These are phyloP conservation scores for Cossypha heuglini DNA, from an alignment of 2,797 vertebrate species.

Conservation along the genomic window DNA sequence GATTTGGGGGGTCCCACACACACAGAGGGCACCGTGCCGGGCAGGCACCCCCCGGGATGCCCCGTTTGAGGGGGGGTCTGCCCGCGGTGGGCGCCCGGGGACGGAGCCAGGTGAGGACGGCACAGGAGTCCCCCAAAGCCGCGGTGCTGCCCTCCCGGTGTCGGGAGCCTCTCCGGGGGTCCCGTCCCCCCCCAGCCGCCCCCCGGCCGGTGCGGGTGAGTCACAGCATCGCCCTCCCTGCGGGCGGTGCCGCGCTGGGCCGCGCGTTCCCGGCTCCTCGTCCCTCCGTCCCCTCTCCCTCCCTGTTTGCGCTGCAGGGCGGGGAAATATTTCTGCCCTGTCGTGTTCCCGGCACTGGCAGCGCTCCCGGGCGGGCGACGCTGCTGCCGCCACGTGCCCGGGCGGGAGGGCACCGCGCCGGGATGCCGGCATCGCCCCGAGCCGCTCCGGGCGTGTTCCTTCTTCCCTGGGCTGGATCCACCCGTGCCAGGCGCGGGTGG, in stretches of 20 bases:
- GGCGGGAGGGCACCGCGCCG: neutral
- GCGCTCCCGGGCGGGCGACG: neutral
- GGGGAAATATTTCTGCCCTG: slow-evolving; percentile 37
- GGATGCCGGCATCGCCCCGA: neutral
- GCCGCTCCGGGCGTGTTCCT: neutral
- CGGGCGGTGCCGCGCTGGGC: neutral
- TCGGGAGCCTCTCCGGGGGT: neutral
- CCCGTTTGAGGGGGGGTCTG: neutral
- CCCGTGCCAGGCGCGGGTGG: fast-evolving
- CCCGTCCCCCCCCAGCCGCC: neutral
- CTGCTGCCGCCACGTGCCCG: neutral
- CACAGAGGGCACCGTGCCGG: fast-evolving
- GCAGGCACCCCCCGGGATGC: neutral
- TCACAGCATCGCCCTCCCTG: neutral
- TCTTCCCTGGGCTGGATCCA: neutral
- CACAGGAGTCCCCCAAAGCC: neutral
- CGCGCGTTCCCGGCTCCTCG: neutral
- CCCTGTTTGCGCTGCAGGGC: slow-evolving; percentile 51
- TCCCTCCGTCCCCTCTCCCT: neutral
- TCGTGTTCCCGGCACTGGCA: neutral
- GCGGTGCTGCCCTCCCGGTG: neutral
- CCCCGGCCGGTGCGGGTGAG: neutral
- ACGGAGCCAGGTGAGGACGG: neutral
- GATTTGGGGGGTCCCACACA: neutral
- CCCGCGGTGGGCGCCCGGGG: fast-evolving